Percentiles rank a stretch among this genome's conserved stretches.
Conservation (phyloP, 2,113 vertebrate genomes). For the Spheniscus mendiculus region DNA sequence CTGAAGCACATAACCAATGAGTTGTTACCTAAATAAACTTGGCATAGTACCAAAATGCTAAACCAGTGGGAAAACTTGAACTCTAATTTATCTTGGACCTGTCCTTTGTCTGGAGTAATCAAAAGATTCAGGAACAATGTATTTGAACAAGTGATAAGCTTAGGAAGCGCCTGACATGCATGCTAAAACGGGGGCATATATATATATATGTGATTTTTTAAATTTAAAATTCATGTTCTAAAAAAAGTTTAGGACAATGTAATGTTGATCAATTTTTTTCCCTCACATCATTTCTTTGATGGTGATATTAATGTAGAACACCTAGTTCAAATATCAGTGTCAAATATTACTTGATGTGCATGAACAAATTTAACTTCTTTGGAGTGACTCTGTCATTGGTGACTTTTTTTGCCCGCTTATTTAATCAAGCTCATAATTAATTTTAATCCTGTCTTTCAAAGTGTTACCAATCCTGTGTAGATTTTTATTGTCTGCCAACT, state of each 20-base stretch:
- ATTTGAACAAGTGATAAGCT: neutral
- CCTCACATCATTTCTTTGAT: neutral
- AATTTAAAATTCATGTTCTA: neutral
- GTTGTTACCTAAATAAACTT: neutral
- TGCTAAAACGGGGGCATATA: neutral
- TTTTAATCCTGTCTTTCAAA: slow-evolving; percentile 59
- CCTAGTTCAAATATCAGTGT: neutral
- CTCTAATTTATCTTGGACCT: neutral
- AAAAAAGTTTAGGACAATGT: neutral
- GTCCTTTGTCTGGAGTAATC: neutral
- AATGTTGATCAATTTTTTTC: neutral
- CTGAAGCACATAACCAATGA: neutral
- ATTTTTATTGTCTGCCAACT: slow-evolving; percentile 53
- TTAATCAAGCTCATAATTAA: slow-evolving; percentile 57
- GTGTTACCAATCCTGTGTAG: slow-evolving; percentile 34
- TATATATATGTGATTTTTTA: neutral
- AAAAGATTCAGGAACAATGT: neutral
- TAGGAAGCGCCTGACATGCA: neutral
- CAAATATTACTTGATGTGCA: neutral
- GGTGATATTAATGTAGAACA: neutral
- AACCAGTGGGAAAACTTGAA: neutral
- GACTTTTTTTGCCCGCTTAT: slow-evolving; percentile 10
- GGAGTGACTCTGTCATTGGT: neutral
- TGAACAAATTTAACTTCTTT: neutral
- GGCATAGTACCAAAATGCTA: neutral